Percentiles rank a stretch among this genome's conserved stretches.
Evolutionary conservation across 2,113 vertebrate genomes (phyloP).

Genomic region (Chloroceryle aenea): DNA sequence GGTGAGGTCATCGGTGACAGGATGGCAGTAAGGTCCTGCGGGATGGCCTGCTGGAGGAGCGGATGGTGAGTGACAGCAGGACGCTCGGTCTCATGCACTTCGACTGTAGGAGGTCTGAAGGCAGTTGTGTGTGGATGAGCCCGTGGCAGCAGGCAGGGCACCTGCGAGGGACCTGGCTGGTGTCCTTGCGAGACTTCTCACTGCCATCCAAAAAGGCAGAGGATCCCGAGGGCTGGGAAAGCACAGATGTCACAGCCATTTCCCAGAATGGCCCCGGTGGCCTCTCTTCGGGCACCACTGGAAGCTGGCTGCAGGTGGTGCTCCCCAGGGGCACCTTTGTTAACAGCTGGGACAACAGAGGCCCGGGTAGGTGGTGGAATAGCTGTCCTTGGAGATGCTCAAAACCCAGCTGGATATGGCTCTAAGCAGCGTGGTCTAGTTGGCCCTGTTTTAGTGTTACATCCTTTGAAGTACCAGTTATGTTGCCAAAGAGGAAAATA

Average conservation of each 20-base stretch:
- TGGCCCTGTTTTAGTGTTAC: background rate
- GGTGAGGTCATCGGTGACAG: background rate
- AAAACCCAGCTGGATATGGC: background rate
- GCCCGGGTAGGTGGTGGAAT: background rate
- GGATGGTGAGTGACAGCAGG: background rate
- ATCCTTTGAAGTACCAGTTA: background rate
- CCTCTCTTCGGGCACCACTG: background rate
- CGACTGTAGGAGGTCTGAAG: background rate
- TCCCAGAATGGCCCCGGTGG: background rate
- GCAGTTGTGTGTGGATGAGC: fast-evolving
- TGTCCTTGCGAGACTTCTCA: background rate
- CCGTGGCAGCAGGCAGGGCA: background rate
- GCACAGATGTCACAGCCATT: background rate
- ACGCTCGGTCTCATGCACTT: background rate
- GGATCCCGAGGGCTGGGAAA: background rate
- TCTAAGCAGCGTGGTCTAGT: background rate
- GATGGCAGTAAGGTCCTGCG: background rate
- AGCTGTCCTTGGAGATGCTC: background rate
- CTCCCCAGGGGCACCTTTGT: background rate
- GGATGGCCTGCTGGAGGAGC: background rate
- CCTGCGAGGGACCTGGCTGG: background rate
- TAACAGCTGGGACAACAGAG: background rate
- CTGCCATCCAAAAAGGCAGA: background rate
- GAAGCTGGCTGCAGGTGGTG: background rate
- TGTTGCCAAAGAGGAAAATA: background rate